phyloP scores from a whole-genome alignment of 2,888 invertebrate genomes.

The Alloscopus bannaensis region DNA sequence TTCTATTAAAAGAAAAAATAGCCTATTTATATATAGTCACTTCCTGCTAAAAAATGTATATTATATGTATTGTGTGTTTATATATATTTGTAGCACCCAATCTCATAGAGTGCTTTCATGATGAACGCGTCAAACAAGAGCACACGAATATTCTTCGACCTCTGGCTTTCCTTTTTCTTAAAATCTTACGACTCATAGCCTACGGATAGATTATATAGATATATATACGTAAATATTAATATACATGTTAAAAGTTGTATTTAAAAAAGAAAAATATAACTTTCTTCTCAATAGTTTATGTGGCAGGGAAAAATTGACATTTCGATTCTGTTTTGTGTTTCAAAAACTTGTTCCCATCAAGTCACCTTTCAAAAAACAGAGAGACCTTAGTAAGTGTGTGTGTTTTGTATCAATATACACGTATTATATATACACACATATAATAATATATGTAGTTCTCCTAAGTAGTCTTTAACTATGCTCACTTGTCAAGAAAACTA shows the following conservation, averaged over 20 bases:
- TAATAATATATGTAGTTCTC: not conserved
- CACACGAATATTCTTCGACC: not conserved
- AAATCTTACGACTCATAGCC: not conserved
- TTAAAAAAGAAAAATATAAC: slow-evolving; percentile 31
- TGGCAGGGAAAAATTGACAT: slow-evolving; percentile 26
- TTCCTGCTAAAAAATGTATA: not conserved
- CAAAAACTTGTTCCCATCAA: slow-evolving; percentile 54
- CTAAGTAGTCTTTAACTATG: not conserved
- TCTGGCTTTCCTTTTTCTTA: not conserved
- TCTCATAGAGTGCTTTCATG: not conserved
- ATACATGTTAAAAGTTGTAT: slow-evolving; percentile 30
- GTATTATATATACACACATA: not conserved
- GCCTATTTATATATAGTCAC: not conserved
- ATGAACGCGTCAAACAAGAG: not conserved
- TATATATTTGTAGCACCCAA: slow-evolving; percentile 3
- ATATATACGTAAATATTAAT: not conserved
- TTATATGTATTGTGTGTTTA: not conserved
- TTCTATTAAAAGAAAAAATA: not conserved
- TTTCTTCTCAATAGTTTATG: slow-evolving; percentile 1
- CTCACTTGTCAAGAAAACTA: too few species aligned
- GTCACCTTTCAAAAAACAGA: slow-evolving; percentile 22
- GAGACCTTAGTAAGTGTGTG: slow-evolving; percentile 28
- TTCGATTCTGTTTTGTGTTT: slow-evolving; percentile 26
- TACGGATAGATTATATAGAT: not conserved
- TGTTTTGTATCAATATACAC: slow-evolving; percentile 9